Percentiles rank a stretch among this genome's conserved stretches.
Conservation (phyloP, 2,888 invertebrate species). For the Cotesia congregata region DNA sequence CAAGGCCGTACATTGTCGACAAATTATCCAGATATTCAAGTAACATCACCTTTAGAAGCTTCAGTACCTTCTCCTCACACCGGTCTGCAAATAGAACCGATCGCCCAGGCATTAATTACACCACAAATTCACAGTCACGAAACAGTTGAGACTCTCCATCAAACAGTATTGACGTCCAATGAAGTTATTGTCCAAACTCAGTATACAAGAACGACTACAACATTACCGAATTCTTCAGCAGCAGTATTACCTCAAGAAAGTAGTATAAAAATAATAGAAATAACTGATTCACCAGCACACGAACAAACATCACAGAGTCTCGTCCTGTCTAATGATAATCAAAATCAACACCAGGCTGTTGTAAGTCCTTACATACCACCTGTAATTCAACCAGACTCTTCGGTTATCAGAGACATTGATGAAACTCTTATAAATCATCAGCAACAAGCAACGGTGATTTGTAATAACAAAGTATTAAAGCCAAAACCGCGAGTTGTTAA, state of each 20-base stretch:
- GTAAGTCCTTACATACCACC: constrained; percentile 56
- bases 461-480: constrained; percentile 50
- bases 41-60: constrained; percentile 64
- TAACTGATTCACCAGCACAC: constrained; percentile 56
- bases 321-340: constrained; percentile 50
- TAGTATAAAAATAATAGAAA: constrained; percentile 64
- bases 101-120: constrained; percentile 64
- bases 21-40: constrained; percentile 64
- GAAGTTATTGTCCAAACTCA: constrained; percentile 67
- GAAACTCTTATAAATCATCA: constrained; percentile 45
- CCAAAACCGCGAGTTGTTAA: constrained; percentile 58
- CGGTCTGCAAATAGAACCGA: constrained; percentile 64
- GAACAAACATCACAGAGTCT: constrained; percentile 46
- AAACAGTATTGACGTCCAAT: constrained; percentile 67
- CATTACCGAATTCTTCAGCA: constrained; percentile 62
- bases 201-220: constrained; percentile 66
- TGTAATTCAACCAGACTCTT: constrained; percentile 51
- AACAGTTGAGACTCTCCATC: constrained; percentile 66
- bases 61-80: constrained; percentile 65
- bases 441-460: constrained; percentile 42
- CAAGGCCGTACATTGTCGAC: constrained; percentile 63
- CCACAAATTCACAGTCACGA: constrained; percentile 65
- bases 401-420: constrained; percentile 42
- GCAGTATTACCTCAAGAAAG: constrained; percentile 57
- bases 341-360: constrained; percentile 48